Evolutionary conservation across 2,888 invertebrate species (phyloP), one percentile per base, ranked within the genome.

Genomic region (Parthenolecanium corni): DNA sequence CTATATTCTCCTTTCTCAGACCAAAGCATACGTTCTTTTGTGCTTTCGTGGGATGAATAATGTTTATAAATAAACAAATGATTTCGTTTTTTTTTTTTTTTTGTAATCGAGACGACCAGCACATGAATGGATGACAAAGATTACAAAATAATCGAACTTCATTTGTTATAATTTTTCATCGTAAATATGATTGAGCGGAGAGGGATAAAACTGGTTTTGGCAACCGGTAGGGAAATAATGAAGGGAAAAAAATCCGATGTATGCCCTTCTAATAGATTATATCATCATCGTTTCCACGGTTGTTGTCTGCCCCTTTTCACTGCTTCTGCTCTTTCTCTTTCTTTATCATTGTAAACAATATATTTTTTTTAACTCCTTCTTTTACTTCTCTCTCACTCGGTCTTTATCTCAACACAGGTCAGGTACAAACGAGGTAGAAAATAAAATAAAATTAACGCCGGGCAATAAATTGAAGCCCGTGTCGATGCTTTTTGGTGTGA

Each of bases 371-470:
- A 31, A 31, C 31, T 31, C 31, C 5, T 31, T 31, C 9, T 6
- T 31, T 31, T 31, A 9, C n/a, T 31, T 31, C 5, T 31, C 31
- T 31, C 31, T 31, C 31, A 9, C 31, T 31, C 31, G 4, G 31
- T 31, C 9, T 31, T 31, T 31, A 31, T 31, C 31, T 31, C 31
- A 31, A 11, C 49, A 14, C 49, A 49, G 49, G 49, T 49, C 49
- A 49, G 49, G 49, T 49, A 49, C 49, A 49, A 49, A 49, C 49
- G 21, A 49, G 49, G 21, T 23, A 23, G 49, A 49, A 46, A 49
- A 49, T 49, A 23, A 49, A 49, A 49, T 49, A 49, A 49, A 42
- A 49, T 49, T 49, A 49, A 49, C 49, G 49, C 23, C 21, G 49
- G 31, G 49, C 49, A 14, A 49, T 49, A 49, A 49, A 49, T 49